Percentiles rank a stretch among this genome's conserved stretches.
Evolutionary conservation across 2,888 invertebrate species (phyloP).

Genomic region (Caenorhabditis becei): DNA sequence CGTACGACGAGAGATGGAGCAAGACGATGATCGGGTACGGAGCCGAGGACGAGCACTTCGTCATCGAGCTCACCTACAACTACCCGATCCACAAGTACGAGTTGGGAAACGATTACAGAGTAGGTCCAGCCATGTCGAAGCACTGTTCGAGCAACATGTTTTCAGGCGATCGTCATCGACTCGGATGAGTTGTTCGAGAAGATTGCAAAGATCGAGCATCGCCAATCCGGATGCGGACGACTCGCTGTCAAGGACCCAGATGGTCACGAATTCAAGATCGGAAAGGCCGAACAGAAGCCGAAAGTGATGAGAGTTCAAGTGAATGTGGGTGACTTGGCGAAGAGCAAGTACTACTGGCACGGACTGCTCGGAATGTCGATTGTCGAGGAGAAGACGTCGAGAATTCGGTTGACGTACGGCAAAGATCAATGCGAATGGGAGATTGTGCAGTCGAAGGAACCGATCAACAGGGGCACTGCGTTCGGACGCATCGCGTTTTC

Average conservation of each 20-base stretch:
- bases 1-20: constrained; percentile 97
- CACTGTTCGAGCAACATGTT: background rate
- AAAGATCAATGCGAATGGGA: constrained; percentile 85
- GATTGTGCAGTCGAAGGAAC: constrained; percentile 84
- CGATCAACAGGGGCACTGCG: constrained; percentile 90
- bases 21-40: constrained; percentile 99
- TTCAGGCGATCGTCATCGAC: constrained; percentile 88
- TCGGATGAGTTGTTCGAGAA: constrained; percentile 86
- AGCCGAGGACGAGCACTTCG: constrained; percentile 94
- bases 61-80: constrained; percentile 96
- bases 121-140: constrained; percentile 18
- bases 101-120: constrained; percentile 91
- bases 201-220: constrained; percentile 42
- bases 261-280: constrained; percentile 91
- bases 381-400: constrained; percentile 84
- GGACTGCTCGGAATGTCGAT: constrained; percentile 88
- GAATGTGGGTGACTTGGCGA: constrained; percentile 88
- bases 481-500: constrained; percentile 97
- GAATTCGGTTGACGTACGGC: constrained; percentile 64
- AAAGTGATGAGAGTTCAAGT: constrained; percentile 88
- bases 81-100: constrained; percentile 93
- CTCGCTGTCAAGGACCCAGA: constrained; percentile 89
- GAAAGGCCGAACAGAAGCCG: constrained; percentile 88
- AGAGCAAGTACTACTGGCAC: constrained; percentile 90
- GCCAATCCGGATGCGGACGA: constrained; percentile 75